Evolutionary conservation across 2,888 invertebrate species (phyloP), one percentile per base, ranked within the genome.

Genomic region (Brenthis daphne): DNA sequence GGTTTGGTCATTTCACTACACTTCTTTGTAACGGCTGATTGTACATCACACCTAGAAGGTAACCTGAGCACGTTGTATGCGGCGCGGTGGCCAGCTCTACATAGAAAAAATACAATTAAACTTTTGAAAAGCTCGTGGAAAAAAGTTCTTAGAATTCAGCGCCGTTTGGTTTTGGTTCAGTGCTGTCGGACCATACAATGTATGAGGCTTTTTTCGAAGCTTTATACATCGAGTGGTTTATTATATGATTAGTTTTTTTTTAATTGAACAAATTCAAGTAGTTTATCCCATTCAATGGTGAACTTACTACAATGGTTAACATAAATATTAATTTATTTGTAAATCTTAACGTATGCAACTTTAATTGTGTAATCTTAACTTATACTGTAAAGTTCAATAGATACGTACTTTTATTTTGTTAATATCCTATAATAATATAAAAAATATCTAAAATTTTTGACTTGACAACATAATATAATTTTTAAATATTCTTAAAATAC

Each of bases 21-120:
- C 54, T 65, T 47, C 63, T 37, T 64, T 69, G 69, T 69, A 37
- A 60, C 68, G 69, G 29, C 57, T 69, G 73, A 73, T 75, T 76
- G 74, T 76, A 71, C 71, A 60, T 74, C 74, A 76, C 78, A 75
- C 77, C 75, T 75, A 37, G 2, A 29, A 14, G 56, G 77, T 69
- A 76, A 77, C 70, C 55, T 24, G 74, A 77, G 76, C 16, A n/a
- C 20, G 11, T 43, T 48, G 58, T 60, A 43, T 20, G 55, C 50
- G 16, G 65, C 51, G 2, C 67, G 29, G n/a, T 43, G 71, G 65
- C 61, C 71, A 67, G 56, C 58, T 56, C 69, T 67, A 61, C 64
- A 63, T 50, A 51, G 24, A 64, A 68, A 71, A 69, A 71, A 67
- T 16, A 61, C 61, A 56, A 72, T 72, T 70, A 57, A 72, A 64